Evolutionary conservation across 2,797 vertebrate genomes (phyloP), one percentile per base, ranked within the genome.

Genomic region (Neosalanx taihuensis): DNA sequence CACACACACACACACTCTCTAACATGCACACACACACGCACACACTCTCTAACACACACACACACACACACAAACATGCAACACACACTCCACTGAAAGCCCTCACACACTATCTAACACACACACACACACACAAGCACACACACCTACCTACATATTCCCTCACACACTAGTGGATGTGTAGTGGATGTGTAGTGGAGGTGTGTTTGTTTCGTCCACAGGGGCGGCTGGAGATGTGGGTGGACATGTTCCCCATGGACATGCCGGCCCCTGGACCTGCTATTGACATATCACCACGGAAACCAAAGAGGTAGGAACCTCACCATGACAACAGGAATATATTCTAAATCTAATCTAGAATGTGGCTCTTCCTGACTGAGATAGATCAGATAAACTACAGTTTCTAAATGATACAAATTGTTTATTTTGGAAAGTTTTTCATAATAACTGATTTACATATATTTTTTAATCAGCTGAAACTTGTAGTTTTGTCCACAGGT

Each of bases 171-270:
- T n/a, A 18, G 15, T 26, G 12, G 30, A 53, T 20, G 31, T 53
- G 15, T 67, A 67, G 17, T 49, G 18, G 7, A 20, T 56, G 49
- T 56, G 23, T 67, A n/a, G 64, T 23, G 33, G 17, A 17, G 7
- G 12, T 53, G 20, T 67, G 37, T n/a, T 30, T 71, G 76, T 87
- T 74, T 71, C 12, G 7, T 64, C 62, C 70, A 57, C 83, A 99
- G 98, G 98, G 98, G 5, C 95, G 95, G 60, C 90, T 99, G 81
- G 98, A 99, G 89, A 94, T 99, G 94, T 99, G 97, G 96, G 97
- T 99, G 80, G 98, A 99, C 81, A 98, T 99, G 97, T 99, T 99
- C 83, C 95, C 96, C n/a, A 95, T 95, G 96, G 95, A 99, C 75
- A 95, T 95, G 93, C 93, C 95, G 0, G 95, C 95, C 0, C 98